Evolutionary conservation across 2,113 vertebrate species (phyloP), one percentile per base, ranked within the genome.

Genomic region (Cariama cristata): DNA sequence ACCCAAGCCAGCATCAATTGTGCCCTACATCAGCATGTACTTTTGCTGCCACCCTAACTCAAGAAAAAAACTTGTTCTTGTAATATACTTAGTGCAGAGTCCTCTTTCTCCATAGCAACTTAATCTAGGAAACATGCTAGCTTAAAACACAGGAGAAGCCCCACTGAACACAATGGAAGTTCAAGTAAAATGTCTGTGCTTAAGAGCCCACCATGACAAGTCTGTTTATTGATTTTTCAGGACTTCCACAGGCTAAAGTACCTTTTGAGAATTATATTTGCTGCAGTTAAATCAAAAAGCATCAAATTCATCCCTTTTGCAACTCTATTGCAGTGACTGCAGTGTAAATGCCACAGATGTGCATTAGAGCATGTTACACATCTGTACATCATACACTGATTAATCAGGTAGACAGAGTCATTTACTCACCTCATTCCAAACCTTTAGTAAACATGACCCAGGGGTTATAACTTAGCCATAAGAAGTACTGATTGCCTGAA

Each of bases 381-480:
- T 52, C 71, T 1, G 0, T 45, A 49, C 24, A 67, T 56, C 62
- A 68, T 32, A 76, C 33, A n/a, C 7, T 47, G 47, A 86, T 62
- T 81, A 94, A 79, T 81, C 42, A 66, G 24, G 28, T 52, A 53
- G 47, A 21, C 62, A 68, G 35, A 86, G n/a, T 56, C 66, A 84
- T 68, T 71, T 79, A 82, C 66, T 91, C 47, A 79, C 69, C 73
- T 95, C 45, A 55, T 77, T 95, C 83, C 94, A 97, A 94, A 85
- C 86, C 80, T 62, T 96, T 85, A 82, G n/a, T 90, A 96, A 96
- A 85, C 83, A 94, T 73, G 93, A 96, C 69, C 18, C 74, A 76
- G 68, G 35, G 52, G 30, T 91, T 68, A 92, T 72, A 81, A 21
- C 28, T 63, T 50, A 33, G 35, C 64, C 42, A 79, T 21, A 42